phyloP scores from a whole-genome alignment of 2,888 invertebrate species.

The Lepidonotus clava region DNA sequence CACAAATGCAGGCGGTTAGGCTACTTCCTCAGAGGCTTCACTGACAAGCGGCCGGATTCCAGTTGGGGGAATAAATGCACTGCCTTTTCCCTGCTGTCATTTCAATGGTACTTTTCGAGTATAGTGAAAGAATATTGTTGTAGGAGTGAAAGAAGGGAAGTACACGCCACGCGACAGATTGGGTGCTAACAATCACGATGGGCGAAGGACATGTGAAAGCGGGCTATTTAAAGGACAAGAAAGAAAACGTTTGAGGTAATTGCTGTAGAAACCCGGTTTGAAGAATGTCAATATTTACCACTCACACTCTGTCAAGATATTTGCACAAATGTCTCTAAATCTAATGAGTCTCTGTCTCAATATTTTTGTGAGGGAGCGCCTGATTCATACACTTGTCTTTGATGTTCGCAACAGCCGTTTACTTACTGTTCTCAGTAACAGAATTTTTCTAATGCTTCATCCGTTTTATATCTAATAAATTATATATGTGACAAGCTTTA shows the following conservation, averaged over 20 bases:
- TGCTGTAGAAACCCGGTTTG: not conserved
- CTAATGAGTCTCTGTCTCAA: not conserved
- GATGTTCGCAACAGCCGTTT: no score
- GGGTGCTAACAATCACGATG: slow-evolving; percentile 22
- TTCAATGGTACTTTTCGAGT: not conserved
- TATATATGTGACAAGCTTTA: no score
- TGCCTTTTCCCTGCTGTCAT: not conserved
- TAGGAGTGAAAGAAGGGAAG: slow-evolving; percentile 1
- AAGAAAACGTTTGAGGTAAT: not conserved
- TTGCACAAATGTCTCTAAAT: not conserved
- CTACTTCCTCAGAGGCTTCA: not conserved
- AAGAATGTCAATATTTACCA: not conserved
- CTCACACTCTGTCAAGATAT: not conserved
- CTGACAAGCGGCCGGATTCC: not conserved
- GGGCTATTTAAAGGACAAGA: not conserved
- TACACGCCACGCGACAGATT: not conserved
- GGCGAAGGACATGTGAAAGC: not conserved
- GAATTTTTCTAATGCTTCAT: no score
- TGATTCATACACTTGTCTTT: no score
- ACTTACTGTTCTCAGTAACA: no score
- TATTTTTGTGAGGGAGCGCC: no score
- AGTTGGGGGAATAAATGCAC: not conserved
- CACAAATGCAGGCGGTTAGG: not conserved
- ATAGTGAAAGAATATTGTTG: slow-evolving; percentile 2
- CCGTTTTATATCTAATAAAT: no score